phyloP scores from a whole-genome alignment of 53 echinoderm and acorn worm genomes.

The Temnopleurus reevesii region DNA sequence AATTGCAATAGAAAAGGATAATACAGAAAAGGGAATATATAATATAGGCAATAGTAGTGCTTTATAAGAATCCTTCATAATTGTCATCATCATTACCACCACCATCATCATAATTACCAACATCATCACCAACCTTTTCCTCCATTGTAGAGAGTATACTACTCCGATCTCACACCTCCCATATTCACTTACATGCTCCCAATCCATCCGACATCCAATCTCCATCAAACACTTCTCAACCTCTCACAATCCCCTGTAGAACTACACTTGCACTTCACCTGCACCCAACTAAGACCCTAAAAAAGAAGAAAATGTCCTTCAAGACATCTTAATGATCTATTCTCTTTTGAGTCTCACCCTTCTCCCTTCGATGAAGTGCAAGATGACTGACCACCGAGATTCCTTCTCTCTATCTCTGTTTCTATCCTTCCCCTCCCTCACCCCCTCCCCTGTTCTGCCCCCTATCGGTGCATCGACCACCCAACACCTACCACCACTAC shows the following conservation, averaged over 20 bases:
- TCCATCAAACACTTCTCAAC: neutral
- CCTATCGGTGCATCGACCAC: neutral
- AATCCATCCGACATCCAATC: neutral
- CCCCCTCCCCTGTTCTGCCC: conserved; percentile 2
- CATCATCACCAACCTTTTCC: too few species aligned
- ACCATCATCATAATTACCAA: too few species aligned
- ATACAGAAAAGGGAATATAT: too few species aligned
- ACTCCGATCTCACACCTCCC: neutral
- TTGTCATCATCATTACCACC: too few species aligned
- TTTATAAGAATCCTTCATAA: too few species aligned
- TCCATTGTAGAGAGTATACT: neutral
- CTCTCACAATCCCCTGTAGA: neutral
- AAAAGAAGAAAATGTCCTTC: neutral
- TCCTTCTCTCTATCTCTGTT: conserved; percentile 16
- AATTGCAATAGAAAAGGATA: too few species aligned
- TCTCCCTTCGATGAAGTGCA: neutral
- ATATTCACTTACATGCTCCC: too few species aligned
- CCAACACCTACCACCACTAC: conserved; percentile 13
- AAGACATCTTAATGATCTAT: neutral
- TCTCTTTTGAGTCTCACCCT: neutral
- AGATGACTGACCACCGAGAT: conserved; percentile 35
- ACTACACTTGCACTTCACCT: neutral
- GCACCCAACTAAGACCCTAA: neutral
- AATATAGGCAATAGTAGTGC: too few species aligned
- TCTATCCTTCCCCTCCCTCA: neutral